Base-by-base conservation (phyloP, 1,140 invertebrate genomes). In the Argopecten irradians region DNA sequence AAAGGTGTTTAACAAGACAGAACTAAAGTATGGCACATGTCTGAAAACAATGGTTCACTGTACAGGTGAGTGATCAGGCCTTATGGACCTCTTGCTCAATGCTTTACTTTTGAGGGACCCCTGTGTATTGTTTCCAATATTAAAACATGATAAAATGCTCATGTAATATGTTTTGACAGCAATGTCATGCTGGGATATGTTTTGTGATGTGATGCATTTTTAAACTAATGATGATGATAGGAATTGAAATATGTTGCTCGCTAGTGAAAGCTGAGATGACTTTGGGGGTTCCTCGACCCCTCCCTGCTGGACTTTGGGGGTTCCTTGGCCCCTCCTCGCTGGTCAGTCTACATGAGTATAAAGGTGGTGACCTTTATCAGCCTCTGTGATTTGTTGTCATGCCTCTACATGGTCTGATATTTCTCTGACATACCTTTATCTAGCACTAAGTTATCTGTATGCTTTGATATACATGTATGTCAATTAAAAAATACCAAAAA, bases 391-490 rank as follows among this genome's bases (percentile, higher is more conserved):
- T 46, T 46, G 9, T 16, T 46, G 43, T 46, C 43, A 39, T 39
- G 36, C 13, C 43, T 46, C 43, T 46, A 46, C 3, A 46, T 46
- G 43, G 22, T 46, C 19, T 14, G 43, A 11, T 46, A 46, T 11
- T 46, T 46, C 36, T 39, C 43, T 46, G 43, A 46, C 43, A 46
- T 46, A 46, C 43, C 43, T 46, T 46, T 46, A 46, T 16, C 55
- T 71, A 16, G 55, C 55, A 71, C 55, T 28, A 71, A n/a, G 22
- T 71, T 71, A 71, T 71, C 55, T 71, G n/a, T 71, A 71, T 71
- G 55, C 55, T 71, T 71, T 71, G 55, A 71, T 71, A 71, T 39
- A 39, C 28, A 28, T 71, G 55, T 71, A 71, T 71, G 55, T 71
- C 55, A 28, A 71, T 16, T 71, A 28, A 71, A 71, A 71, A 7